These are phyloP conservation scores for Drymodes brunneopygia DNA, from an alignment of 2,113 vertebrate genomes.

Conservation along the genomic window DNA sequence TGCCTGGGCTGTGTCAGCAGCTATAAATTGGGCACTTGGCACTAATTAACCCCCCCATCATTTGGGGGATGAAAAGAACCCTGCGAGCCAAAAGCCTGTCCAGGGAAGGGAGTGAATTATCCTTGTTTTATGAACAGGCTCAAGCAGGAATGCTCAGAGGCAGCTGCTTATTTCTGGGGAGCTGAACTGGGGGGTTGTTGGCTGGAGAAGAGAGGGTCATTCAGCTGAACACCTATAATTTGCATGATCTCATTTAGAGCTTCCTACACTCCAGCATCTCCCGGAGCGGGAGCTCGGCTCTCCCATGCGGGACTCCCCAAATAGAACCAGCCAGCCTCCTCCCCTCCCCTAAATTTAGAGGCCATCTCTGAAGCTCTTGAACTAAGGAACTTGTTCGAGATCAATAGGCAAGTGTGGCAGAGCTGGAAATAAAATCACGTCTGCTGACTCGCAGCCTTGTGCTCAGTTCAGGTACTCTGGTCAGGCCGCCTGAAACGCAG, in stretches of 20 bases:
- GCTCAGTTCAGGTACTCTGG: slow-evolving; percentile 45
- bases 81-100: not conserved
- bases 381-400: slow-evolving; percentile 50
- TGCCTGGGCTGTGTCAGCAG: not conserved
- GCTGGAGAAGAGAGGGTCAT: slow-evolving; percentile 1
- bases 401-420: slow-evolving; percentile 48
- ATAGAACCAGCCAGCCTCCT: slow-evolving; percentile 54
- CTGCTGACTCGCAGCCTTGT: slow-evolving; percentile 60
- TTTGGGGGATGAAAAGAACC: not conserved
- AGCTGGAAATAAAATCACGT: slow-evolving; percentile 31
- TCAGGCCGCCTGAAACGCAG: slow-evolving; percentile 25
- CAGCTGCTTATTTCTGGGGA: slow-evolving; percentile 25
- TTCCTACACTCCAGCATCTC: slow-evolving; percentile 23
- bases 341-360: slow-evolving; percentile 61
- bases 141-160: not conserved
- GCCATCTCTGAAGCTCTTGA: slow-evolving; percentile 34
- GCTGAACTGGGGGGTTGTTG: not conserved
- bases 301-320: slow-evolving; percentile 6
- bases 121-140: not conserved
- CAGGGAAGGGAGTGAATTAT: not conserved
- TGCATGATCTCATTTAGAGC: not conserved
- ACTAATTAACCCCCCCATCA: not conserved
- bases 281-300: not conserved
- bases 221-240: slow-evolving; percentile 35
- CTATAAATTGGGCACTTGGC: not conserved